Conservation (phyloP, 2,888 invertebrate species). For the Eristalinus aeneus region DNA sequence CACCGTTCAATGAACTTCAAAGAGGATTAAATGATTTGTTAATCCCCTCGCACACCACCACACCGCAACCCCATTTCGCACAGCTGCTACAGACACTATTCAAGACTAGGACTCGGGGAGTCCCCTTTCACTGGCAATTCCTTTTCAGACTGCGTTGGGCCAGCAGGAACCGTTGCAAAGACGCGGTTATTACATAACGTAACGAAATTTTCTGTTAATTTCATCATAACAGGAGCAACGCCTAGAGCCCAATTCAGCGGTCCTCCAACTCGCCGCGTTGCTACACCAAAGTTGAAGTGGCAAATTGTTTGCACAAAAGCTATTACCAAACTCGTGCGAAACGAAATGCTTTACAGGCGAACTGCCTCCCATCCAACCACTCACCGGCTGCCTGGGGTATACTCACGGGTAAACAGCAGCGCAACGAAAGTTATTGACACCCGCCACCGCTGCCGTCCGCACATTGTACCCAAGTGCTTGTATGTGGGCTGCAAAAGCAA, state of each 20-base stretch:
- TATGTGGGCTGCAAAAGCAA: constrained; percentile 14
- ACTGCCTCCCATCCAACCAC: neutral
- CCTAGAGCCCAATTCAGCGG: constrained; percentile 7
- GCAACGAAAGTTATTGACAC: neutral
- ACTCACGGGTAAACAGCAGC: neutral
- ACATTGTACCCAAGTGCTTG: neutral
- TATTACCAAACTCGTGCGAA: constrained; percentile 42
- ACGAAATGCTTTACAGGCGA: constrained; percentile 16
- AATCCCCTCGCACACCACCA: neutral
- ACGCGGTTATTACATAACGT: constrained; percentile 48
- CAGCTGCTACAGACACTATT: neutral
- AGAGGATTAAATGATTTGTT: constrained; percentile 2
- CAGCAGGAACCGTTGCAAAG: constrained; percentile 45
- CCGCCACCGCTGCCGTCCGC: neutral
- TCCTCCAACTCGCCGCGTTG: constrained; percentile 1
- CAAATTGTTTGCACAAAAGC: constrained; percentile 64
- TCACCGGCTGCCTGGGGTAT: neutral
- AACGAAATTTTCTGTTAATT: constrained; percentile 57
- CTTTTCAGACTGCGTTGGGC: constrained; percentile 36
- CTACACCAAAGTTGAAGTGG: constrained; percentile 26
- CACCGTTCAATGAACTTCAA: neutral
- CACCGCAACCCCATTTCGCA: neutral
- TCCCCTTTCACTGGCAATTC: constrained; percentile 20
- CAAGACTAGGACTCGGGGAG: neutral
- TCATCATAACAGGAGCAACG: constrained; percentile 37